Base-by-base conservation (phyloP, 1,140 invertebrate genomes). In the Drosophila tsacasi region DNA sequence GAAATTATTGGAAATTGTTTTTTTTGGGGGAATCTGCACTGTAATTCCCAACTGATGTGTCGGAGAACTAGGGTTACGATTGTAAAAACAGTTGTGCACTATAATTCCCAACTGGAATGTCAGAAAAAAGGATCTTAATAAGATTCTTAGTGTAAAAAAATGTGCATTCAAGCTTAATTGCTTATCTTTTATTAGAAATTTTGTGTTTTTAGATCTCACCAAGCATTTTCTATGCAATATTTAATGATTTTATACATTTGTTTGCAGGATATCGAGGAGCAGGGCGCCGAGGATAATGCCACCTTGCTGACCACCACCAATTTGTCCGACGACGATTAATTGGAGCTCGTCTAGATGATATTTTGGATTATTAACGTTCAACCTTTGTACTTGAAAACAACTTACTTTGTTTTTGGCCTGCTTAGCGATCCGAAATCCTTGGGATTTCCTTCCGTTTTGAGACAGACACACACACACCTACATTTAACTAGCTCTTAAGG, bases 301-400 rank as follows among this genome's bases (percentile, higher is more conserved):
- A 93, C 92, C 47, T 67, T 93, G 74, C 63, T 93, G n/a, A 86
- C 92, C 42, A 91, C 84, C 60, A 80, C 86, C 57, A 93, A 92
- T 81, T 68, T 92, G 61, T 93, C 92, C 68, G 92, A 93, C 58
- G 92, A 93, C 67, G 92, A 93, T 74, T 93, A 79, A 80, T 64
- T 72, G 37, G 39, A 64, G 52, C 58, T 61, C 13, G 64, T 65
- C 50, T 72, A 69, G 35, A 58, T 35, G 17, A 35, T 52, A 35
- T 52, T 42, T 65, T 12, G 37, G 25, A 39, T 49, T 23, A 39
- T 39, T 39, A 25, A 39, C 13, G 15, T 35, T 71, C 19, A 25
- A 25, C 27, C 42, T 49, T 21, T n/a, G 25, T 23, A 4, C 32
- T 19, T 47, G 17, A 35, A 37, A 46, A n/a, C 27, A 32, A 35